These are phyloP conservation scores for Tragelaphus buxtoni DNA, from an alignment of 2,113 vertebrate genomes.

Conservation along the genomic window DNA sequence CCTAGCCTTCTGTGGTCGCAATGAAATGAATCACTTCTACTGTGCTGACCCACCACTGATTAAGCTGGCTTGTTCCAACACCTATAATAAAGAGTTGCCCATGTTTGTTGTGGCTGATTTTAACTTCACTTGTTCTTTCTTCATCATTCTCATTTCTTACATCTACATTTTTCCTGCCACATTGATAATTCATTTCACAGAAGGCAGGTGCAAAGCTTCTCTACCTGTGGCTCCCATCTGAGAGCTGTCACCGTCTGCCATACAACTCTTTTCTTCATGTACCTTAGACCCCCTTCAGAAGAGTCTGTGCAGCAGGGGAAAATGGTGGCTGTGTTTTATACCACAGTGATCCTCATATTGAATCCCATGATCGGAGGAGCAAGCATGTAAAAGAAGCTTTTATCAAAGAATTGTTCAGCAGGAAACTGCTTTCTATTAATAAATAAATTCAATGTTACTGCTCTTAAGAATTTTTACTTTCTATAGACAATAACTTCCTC, in stretches of 20 bases:
- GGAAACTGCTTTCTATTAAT: not conserved
- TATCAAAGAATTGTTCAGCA: not conserved
- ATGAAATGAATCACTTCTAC: conserved; percentile 61
- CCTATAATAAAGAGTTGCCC: conserved; percentile 35
- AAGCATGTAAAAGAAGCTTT: conserved; percentile 65
- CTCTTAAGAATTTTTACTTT: not conserved
- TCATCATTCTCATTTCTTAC: conserved; percentile 60
- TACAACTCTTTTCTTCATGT: conserved; percentile 61
- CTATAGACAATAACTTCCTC: not conserved
- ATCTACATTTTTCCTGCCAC: conserved; percentile 38
- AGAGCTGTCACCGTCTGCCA: conserved; percentile 57
- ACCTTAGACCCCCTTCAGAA: conserved; percentile 39
- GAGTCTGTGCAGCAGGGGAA: conserved; percentile 48
- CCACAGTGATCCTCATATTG: conserved; percentile 59
- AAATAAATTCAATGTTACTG: not conserved
- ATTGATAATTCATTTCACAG: conserved; percentile 7
- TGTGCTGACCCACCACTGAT: conserved; percentile 60
- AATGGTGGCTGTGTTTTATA: conserved; percentile 62
- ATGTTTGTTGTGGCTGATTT: conserved; percentile 50
- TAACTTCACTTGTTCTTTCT: conserved; percentile 33
- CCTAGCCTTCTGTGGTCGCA: conserved; percentile 60
- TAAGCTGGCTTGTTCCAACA: conserved; percentile 53
- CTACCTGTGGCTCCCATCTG: conserved; percentile 47
- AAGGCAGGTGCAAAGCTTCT: conserved; percentile 52
- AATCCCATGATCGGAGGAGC: conserved; percentile 64